These are phyloP conservation scores for Cecropterus lyciades DNA, from an alignment of 1,140 invertebrate genomes.

Conservation along the genomic window DNA sequence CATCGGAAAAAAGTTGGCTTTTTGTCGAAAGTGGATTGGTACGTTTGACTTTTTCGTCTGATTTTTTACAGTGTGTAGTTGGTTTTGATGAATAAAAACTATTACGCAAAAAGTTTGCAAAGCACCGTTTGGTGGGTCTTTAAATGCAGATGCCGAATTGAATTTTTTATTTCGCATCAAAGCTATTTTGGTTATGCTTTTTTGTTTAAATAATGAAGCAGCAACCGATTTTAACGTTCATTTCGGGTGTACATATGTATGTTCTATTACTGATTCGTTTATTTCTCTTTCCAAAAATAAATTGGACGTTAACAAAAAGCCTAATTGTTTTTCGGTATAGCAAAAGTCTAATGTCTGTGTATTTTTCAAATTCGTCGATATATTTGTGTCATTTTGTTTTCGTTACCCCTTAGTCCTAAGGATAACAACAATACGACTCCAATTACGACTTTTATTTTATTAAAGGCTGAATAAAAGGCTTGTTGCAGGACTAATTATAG, in stretches of 20 bases:
- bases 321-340: no score
- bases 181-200: slow-evolving; percentile 34
- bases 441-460: not conserved
- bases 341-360: no score
- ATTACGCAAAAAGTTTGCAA: slow-evolving; percentile 35
- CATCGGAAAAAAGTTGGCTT: slow-evolving; percentile 33
- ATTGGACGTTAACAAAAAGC: no score
- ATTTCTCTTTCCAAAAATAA: no score
- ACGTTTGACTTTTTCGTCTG: slow-evolving; percentile 34
- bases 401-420: no score
- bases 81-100: slow-evolving; percentile 38
- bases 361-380: no score
- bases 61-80: slow-evolving; percentile 37
- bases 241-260: not conserved
- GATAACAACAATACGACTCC: no score
- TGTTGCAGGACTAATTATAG: no score
- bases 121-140: slow-evolving; percentile 36
- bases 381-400: no score
- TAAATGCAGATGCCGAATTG: slow-evolving; percentile 34
- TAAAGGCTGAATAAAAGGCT: no score
- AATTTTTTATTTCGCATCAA: slow-evolving; percentile 36
- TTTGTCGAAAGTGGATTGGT: slow-evolving; percentile 36
- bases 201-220: slow-evolving; percentile 30
- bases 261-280: not conserved
- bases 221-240: slow-evolving; percentile 9